Evolutionary conservation across 2,113 vertebrate genomes (phyloP).

Genomic region (Cynoglossus semilaevis): DNA sequence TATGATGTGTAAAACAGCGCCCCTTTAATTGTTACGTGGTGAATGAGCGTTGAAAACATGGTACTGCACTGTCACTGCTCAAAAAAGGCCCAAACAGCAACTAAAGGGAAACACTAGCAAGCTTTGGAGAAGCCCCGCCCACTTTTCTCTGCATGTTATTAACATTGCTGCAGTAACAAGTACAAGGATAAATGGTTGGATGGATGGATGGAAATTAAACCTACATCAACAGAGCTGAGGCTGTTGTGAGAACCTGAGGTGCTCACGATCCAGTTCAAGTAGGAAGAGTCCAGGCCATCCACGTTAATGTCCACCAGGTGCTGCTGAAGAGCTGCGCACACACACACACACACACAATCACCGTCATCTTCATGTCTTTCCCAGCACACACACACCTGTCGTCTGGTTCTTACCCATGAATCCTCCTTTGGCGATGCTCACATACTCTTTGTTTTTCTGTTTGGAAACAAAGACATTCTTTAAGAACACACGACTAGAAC

Average conservation of each 20-base stretch:
- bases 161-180: too few species aligned
- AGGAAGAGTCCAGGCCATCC: conserved; percentile 93
- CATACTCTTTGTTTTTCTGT: conserved; percentile 99
- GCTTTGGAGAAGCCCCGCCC: too few species aligned
- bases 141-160: too few species aligned
- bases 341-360: conserved; percentile 1
- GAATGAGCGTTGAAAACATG: too few species aligned
- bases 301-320: conserved; percentile 98
- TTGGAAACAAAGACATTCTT: neutral
- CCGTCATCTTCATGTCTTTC: conserved; percentile 11
- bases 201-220: conserved; percentile 39
- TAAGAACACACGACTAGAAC: too few species aligned
- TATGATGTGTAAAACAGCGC: too few species aligned
- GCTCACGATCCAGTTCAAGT: conserved; percentile 97
- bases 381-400: too few species aligned
- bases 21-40: too few species aligned
- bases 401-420: conserved; percentile 95
- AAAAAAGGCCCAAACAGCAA: too few species aligned
- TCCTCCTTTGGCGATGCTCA: conserved; percentile 97
- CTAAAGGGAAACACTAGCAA: too few species aligned
- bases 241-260: conserved; percentile 91
- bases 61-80: too few species aligned
- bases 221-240: conserved; percentile 87
- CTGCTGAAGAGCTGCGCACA: conserved; percentile 87
- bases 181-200: too few species aligned